Evolutionary conservation across 2,113 vertebrate species (phyloP).

Genomic region (Petrocephalus microphthalmus): DNA sequence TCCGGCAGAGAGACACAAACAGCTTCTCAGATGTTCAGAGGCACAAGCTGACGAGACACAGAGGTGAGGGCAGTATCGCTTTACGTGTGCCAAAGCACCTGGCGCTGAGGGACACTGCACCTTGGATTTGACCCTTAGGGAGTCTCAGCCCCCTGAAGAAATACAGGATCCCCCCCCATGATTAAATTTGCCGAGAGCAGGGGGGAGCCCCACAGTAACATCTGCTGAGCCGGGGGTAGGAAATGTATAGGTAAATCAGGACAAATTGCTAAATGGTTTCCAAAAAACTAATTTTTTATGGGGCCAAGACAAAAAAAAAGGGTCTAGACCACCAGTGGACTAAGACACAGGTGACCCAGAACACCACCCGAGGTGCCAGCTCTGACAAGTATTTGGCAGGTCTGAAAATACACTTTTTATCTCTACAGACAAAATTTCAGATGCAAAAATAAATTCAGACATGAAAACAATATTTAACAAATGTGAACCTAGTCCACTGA

Average conservation of each 20-base stretch:
- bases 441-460: neutral
- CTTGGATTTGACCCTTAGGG: too few species aligned
- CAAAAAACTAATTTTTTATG: neutral
- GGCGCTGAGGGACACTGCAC: neutral
- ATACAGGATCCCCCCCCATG: neutral
- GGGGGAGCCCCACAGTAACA: neutral
- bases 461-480: neutral
- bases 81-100: neutral
- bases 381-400: neutral
- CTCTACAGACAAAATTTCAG: neutral
- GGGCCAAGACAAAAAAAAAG: neutral
- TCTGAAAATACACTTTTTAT: neutral
- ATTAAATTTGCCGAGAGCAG: neutral
- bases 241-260: neutral
- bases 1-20: neutral
- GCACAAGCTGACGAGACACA: neutral
- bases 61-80: neutral
- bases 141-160: neutral
- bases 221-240: neutral
- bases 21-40: neutral
- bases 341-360: neutral
- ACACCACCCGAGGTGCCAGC: neutral
- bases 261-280: neutral
- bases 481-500: neutral
- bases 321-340: neutral